These are phyloP conservation scores for Tridacna gigas DNA, from an alignment of 2,888 invertebrate species.

Conservation along the genomic window DNA sequence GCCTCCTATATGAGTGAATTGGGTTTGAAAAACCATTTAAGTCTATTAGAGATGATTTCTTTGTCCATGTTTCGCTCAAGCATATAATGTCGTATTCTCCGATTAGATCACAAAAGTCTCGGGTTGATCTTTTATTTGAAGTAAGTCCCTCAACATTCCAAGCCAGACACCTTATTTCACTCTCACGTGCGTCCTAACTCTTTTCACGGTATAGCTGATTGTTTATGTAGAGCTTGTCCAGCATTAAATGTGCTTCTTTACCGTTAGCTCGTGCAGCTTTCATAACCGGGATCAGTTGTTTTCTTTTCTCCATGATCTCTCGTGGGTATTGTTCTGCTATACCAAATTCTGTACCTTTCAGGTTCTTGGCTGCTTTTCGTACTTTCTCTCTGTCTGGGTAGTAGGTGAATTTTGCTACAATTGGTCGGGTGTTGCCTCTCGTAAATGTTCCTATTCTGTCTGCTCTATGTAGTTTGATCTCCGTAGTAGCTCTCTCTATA, in stretches of 20 bases:
- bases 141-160: constrained; percentile 34
- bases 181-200: constrained; percentile 12
- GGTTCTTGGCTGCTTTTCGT: constrained; percentile 33
- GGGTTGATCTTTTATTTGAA: not conserved
- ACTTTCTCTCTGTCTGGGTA: constrained; percentile 46
- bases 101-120: not conserved
- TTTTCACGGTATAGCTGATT: constrained; percentile 20
- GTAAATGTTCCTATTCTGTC: constrained; percentile 31
- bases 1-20: not conserved
- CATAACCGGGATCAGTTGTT: constrained; percentile 38
- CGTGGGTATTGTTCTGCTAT: constrained; percentile 47
- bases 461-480: constrained; percentile 36
- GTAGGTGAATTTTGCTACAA: constrained; percentile 53
- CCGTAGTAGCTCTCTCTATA: constrained; percentile 16
- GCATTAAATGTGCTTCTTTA: constrained; percentile 6
- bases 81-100: constrained; percentile 11
- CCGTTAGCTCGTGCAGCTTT: constrained; percentile 27
- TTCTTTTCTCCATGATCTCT: constrained; percentile 39
- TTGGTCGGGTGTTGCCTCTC: constrained; percentile 38
- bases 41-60: not conserved
- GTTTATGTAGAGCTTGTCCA: constrained; percentile 31
- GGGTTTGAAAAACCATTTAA: not conserved
- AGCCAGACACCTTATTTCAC: constrained; percentile 9
- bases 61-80: constrained; percentile 4
- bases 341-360: constrained; percentile 30